Evolutionary conservation across 2,888 invertebrate species (phyloP).

Genomic region (Cantharis nigra): DNA sequence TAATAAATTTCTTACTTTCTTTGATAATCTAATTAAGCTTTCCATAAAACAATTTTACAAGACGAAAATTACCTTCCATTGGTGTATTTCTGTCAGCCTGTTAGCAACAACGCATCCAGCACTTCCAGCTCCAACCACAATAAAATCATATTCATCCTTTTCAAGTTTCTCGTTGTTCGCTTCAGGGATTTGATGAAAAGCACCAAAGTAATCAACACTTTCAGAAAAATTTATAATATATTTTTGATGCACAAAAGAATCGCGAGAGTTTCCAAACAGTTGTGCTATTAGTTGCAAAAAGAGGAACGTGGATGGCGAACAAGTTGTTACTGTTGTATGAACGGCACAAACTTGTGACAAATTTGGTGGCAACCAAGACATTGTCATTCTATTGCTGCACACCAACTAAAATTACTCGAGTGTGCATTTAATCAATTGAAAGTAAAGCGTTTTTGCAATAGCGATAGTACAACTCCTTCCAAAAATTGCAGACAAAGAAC

Average conservation of each 20-base stretch:
- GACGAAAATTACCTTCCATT: slow-evolving; percentile 61
- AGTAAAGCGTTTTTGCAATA: not conserved
- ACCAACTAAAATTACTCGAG: not conserved
- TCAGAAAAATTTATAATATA: slow-evolving; percentile 41
- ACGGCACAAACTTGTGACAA: slow-evolving; percentile 61
- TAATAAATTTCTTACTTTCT: not conserved
- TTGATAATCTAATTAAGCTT: not conserved
- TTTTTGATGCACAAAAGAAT: slow-evolving; percentile 40
- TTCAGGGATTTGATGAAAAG: not conserved
- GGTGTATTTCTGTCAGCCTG: slow-evolving; percentile 64
- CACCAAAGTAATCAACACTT: not conserved
- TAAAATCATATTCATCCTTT: slow-evolving; percentile 57
- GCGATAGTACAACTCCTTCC: not conserved
- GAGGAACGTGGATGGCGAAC: slow-evolving; percentile 62
- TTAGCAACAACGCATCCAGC: slow-evolving; percentile 72
- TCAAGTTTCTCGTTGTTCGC: not conserved
- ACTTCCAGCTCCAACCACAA: slow-evolving; percentile 69
- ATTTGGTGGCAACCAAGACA: slow-evolving; percentile 62
- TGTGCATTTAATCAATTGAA: not conserved
- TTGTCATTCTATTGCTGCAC: slow-evolving; percentile 5
- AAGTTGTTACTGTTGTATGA: slow-evolving; percentile 62
- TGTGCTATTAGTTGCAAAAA: slow-evolving; percentile 63
- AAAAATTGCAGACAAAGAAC: not conserved
- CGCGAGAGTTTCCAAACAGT: slow-evolving; percentile 62
- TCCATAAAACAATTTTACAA: not conserved